These are phyloP conservation scores for Napeogenes inachia DNA, from an alignment of 2,888 invertebrate species.

Conservation along the genomic window DNA sequence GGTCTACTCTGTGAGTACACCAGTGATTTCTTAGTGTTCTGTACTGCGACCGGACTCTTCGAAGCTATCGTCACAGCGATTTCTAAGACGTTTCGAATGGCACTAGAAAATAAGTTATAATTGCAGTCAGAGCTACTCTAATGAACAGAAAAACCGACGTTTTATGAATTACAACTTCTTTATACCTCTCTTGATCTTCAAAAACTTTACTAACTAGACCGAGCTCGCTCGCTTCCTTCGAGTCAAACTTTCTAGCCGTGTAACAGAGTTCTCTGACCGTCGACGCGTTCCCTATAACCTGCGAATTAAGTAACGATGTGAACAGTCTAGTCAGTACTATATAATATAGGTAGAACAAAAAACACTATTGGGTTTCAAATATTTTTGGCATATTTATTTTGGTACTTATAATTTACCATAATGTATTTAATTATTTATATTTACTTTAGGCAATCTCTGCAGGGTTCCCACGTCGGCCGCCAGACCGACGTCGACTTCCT, in stretches of 20 bases:
- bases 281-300: slow-evolving; percentile 90
- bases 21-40: slow-evolving; percentile 90
- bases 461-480: slow-evolving; percentile 97
- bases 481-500: slow-evolving; percentile 91
- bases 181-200: slow-evolving; percentile 81
- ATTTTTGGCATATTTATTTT: no score
- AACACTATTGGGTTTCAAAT: background rate
- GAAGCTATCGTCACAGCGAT: slow-evolving; percentile 88
- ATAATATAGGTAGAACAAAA: background rate
- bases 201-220: slow-evolving; percentile 91
- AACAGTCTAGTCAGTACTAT: no score
- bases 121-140: background rate
- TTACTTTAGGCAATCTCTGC: slow-evolving; percentile 91
- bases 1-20: slow-evolving; percentile 93
- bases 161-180: background rate
- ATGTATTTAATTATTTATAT: background rate
- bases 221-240: slow-evolving; percentile 87
- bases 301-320: slow-evolving; percentile 25
- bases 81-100: slow-evolving; percentile 84
- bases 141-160: background rate
- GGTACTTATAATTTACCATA: no score
- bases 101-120: slow-evolving; percentile 55
- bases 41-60: slow-evolving; percentile 97
- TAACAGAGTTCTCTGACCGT: slow-evolving; percentile 91
- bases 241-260: slow-evolving; percentile 88